Evolutionary conservation across 53 echinoderm and acorn worm genomes (phyloP).

Genomic region (Paracentrotus lividus): DNA sequence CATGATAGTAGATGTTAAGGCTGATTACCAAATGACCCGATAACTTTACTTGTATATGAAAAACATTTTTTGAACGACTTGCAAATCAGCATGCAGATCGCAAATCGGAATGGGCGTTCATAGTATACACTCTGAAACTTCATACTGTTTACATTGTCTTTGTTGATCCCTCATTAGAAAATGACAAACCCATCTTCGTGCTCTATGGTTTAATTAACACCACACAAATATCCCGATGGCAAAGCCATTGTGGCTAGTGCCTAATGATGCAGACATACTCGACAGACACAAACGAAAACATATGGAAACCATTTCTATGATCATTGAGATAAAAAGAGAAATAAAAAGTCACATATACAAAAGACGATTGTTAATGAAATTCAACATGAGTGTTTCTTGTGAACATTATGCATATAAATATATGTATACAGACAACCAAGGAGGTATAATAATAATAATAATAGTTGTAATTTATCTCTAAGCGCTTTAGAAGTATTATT

Average conservation of each 20-base stretch:
- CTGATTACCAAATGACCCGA: too few species aligned
- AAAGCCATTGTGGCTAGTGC: neutral
- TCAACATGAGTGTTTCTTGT: too few species aligned
- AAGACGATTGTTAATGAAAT: too few species aligned
- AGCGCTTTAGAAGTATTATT: too few species aligned
- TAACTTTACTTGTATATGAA: too few species aligned
- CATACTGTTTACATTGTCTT: neutral
- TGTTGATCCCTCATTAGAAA: neutral
- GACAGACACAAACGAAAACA: neutral
- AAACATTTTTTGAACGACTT: neutral
- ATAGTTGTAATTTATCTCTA: too few species aligned
- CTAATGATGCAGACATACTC: neutral
- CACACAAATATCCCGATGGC: neutral
- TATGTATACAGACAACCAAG: too few species aligned
- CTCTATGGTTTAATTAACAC: constrained; percentile 4
- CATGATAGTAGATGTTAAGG: too few species aligned
- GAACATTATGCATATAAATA: too few species aligned
- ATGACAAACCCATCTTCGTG: neutral
- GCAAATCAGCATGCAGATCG: neutral
- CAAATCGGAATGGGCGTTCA: too few species aligned
- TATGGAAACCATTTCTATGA: constrained; percentile 13
- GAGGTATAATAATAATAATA: too few species aligned
- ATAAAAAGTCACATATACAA: too few species aligned
- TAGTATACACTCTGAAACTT: neutral
- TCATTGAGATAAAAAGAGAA: neutral